Percentiles rank a stretch among this genome's conserved stretches.
Evolutionary conservation across 2,797 vertebrate genomes (phyloP).

Genomic region (Acanthopagrus latus): DNA sequence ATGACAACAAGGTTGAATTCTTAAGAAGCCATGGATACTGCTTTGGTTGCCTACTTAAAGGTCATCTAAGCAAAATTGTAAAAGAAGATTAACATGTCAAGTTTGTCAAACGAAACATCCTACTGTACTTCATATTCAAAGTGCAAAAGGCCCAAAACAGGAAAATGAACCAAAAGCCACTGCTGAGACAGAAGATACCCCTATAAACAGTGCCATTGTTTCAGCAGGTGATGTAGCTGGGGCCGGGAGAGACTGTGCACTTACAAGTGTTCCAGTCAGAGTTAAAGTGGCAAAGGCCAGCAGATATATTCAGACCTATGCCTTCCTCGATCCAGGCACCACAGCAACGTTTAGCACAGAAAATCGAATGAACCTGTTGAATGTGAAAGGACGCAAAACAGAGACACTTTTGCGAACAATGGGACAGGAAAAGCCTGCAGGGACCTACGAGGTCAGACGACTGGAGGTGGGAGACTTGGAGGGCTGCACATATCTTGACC

Average conservation of each 20-base stretch:
- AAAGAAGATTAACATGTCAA: not conserved
- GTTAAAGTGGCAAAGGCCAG: too few species aligned
- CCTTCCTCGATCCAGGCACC: not conserved
- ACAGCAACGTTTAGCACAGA: not conserved
- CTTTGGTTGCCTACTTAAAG: not conserved
- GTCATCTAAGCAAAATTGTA: not conserved
- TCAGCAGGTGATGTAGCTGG: too few species aligned
- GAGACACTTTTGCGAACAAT: not conserved
- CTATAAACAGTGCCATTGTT: not conserved
- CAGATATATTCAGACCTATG: not conserved
- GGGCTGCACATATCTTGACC: conserved; percentile 1
- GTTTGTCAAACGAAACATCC: not conserved
- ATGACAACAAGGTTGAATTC: conserved; percentile 3
- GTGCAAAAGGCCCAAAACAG: not conserved
- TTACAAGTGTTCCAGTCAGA: too few species aligned
- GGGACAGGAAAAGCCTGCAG: conserved; percentile 9
- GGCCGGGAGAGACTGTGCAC: too few species aligned
- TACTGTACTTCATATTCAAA: not conserved
- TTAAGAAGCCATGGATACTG: not conserved
- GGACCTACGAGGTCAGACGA: conserved; percentile 9
- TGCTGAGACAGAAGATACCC: not conserved
- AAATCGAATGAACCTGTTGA: not conserved
- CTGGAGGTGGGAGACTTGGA: conserved; percentile 26
- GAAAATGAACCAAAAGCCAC: not conserved
- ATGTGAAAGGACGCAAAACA: not conserved